phyloP scores from a whole-genome alignment of 2,888 invertebrate genomes.

The Rhagophthalmus giganteus region DNA sequence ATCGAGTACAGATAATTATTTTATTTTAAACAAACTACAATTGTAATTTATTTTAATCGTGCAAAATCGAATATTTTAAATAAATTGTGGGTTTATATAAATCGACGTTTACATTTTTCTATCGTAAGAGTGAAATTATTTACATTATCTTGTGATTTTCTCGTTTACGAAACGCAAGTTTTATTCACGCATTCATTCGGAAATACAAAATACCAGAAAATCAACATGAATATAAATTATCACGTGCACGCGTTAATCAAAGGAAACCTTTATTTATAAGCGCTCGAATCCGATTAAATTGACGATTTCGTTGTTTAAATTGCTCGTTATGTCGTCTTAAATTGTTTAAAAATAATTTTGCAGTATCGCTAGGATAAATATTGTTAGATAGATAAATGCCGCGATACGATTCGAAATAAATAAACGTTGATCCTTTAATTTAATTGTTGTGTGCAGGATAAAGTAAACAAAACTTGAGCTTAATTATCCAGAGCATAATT shows the following conservation, averaged over 20 bases:
- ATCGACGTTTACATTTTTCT: too few species aligned
- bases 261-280: neutral
- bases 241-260: neutral
- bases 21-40: too few species aligned
- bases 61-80: too few species aligned
- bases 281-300: neutral
- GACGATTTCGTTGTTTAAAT: too few species aligned
- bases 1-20: too few species aligned
- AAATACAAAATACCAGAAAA: neutral
- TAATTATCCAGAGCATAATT: constrained; percentile 24
- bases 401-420: neutral
- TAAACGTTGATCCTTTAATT: neutral
- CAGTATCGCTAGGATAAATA: too few species aligned
- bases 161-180: neutral
- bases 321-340: neutral
- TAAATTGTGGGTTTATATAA: too few species aligned
- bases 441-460: neutral
- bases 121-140: too few species aligned
- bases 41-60: too few species aligned
- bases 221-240: neutral
- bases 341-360: neutral
- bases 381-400: too few species aligned
- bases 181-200: neutral
- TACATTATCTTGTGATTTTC: too few species aligned
- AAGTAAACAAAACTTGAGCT: constrained; percentile 10